Conservation (phyloP, 2,113 vertebrate species). For the Gyps fulvus region DNA sequence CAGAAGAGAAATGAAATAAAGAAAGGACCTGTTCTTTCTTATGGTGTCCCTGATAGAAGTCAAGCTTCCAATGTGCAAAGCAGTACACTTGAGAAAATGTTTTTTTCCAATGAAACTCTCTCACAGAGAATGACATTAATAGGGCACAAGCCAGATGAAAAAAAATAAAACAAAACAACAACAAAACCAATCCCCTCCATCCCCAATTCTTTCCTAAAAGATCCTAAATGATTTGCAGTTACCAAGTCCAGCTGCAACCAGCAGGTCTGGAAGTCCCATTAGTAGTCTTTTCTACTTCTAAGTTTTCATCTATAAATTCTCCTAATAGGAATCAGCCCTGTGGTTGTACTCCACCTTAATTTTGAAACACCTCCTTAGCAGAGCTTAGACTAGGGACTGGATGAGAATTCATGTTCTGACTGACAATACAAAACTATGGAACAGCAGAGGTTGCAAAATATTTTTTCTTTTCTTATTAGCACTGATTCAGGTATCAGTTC, state of each 20-base stretch:
- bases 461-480: not conserved
- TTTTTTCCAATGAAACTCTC: not conserved
- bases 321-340: not conserved
- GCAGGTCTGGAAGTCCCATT: not conserved
- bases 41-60: not conserved
- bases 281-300: not conserved
- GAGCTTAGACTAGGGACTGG: not conserved
- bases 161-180: not conserved
- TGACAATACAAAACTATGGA: not conserved
- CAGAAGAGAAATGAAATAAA: not conserved
- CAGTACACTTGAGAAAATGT: not conserved
- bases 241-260: not conserved
- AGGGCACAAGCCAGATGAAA: not conserved
- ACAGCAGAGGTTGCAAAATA: not conserved
- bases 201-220: not conserved
- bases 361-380: not conserved
- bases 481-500: not conserved
- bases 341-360: not conserved
- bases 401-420: not conserved
- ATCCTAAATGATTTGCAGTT: not conserved
- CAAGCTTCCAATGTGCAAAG: not conserved
- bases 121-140: not conserved
- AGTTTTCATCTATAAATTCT: not conserved
- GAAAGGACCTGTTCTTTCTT: not conserved
- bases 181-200: too few relatives aligned